phyloP scores from a whole-genome alignment of 2,888 invertebrate species.

The Lathronympha strigana region DNA sequence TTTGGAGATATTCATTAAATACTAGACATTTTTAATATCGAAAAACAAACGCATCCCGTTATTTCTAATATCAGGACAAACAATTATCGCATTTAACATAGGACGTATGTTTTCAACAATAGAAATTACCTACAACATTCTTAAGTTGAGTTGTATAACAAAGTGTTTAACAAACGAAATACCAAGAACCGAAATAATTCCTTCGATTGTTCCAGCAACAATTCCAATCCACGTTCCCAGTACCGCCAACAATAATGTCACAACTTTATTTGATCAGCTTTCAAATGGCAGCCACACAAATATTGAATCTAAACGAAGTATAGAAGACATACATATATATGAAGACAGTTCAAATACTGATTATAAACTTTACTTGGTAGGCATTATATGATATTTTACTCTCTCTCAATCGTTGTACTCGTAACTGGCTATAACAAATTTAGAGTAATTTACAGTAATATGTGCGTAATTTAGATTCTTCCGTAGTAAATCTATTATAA shows the following conservation, averaged over 20 bases:
- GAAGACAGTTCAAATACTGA: slow-evolving; percentile 53
- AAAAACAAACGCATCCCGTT: neutral
- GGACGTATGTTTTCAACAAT: neutral
- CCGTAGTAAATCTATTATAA: no score
- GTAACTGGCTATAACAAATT: no score
- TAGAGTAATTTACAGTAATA: no score
- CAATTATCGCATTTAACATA: neutral
- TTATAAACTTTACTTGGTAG: no score
- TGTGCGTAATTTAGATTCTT: no score
- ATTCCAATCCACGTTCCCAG: slow-evolving; percentile 35
- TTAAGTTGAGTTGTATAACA: neutral
- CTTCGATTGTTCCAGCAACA: slow-evolving; percentile 30
- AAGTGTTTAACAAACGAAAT: slow-evolving; percentile 20
- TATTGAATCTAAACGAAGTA: slow-evolving; percentile 55
- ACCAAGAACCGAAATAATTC: slow-evolving; percentile 34
- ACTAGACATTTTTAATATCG: neutral
- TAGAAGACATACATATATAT: slow-evolving; percentile 55
- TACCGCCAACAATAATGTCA: slow-evolving; percentile 48
- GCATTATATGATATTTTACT: no score
- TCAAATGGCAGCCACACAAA: slow-evolving; percentile 52
- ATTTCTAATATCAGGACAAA: neutral
- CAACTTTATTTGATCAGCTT: slow-evolving; percentile 61
- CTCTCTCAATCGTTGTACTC: no score
- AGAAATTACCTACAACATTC: neutral
- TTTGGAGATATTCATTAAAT: neutral